Evolutionary conservation across 2,113 vertebrate genomes (phyloP), one percentile per base, ranked within the genome.

Genomic region (Lamprotornis superbus): DNA sequence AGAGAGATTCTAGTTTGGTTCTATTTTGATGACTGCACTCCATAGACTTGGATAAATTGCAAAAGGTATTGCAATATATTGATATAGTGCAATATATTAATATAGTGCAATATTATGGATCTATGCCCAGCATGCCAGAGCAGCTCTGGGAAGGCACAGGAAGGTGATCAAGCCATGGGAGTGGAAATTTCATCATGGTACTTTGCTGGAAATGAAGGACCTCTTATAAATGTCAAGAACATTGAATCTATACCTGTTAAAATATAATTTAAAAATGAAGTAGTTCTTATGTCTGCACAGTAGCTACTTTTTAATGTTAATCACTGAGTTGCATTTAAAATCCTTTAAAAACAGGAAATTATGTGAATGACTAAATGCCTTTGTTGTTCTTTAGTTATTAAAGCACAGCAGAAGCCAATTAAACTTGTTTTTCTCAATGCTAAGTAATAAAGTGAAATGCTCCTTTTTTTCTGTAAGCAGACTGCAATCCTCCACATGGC

Each of bases 301-400:
- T 68, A 95, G 92, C 76, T 88, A 92, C 77, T 94, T 96, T 96
- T 92, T 92, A 95, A 96, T 93, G 90, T 94, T 97, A 97, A 95
- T 96, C 95, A 96, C 86, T 25, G 76, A 93, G 60, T 68, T 33
- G 15, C 89, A 94, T 93, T 96, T 95, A 93, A 95, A 93, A 94
- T 68, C 93, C 76, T 90, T 86, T 94, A 95, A 96, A 97, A 96
- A 82, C 94, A 97, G 93, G 93, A 96, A 96, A 95, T 92, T 40
- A 87, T 93, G 76, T 28, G 93, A 95, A 87, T 94, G 94, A 94
- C 83, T 97, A 95, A 96, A 94, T 86, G 90, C 60, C 65, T 94
- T 95, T 96, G 96, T 97, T 96, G 93, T 96, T 93, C 88, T 96
- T 96, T 84, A 94, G 76, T 93, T 94, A 96, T 94, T 96, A 96